Base-by-base conservation (phyloP, 2,797 vertebrate species). In the Coendou prehensilis region DNA sequence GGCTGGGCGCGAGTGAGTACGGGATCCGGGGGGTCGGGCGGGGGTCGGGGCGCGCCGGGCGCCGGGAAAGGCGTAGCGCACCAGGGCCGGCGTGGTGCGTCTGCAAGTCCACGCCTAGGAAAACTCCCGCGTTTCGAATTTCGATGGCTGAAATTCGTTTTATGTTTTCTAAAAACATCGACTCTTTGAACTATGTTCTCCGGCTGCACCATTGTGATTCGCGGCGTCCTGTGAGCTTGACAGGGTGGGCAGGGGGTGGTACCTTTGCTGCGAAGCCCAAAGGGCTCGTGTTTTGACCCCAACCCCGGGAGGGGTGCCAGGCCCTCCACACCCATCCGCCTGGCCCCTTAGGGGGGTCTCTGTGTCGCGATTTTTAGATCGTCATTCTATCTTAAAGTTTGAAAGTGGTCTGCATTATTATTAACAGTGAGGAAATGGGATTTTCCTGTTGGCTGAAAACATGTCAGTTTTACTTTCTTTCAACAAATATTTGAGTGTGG, bases 1-100 rank as follows among this genome's bases (percentile, higher is more conserved):
- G 45, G 89, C 30, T 22, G 64, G 61, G 17, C 76, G 45, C 57
- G 3, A 97, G 97, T 97, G 93, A 97, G 97, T 97, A 97, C 0
- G 59, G 89, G 63, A 14, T 92, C 10, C 8, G 7, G 50, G 76
- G 4, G 26, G 17, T 11, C 76, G 30, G 30, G 52, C 33, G 71
- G 71, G 41, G 28, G 15, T 52, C 47, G 1, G 28, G 75, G 4
- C 26, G 50, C 30, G 17, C 50, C 50, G 50, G 76, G 45, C 26
- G 26, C 37, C n/a, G 6, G 73, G 26, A 75, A 2, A 75, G 73
- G 41, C 23, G n/a, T 9, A 5, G 37, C 37, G 37, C 23, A 14
- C 22, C 37, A 23, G 71, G 41, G 41, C 41, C 71, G 9, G 69
- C 20, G 8, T 37, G 67, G 37, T 47, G n/a, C n/a, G 3, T 9